Evolutionary conservation across 2,113 vertebrate genomes (phyloP).

Genomic region (Pseudopipra pipra): DNA sequence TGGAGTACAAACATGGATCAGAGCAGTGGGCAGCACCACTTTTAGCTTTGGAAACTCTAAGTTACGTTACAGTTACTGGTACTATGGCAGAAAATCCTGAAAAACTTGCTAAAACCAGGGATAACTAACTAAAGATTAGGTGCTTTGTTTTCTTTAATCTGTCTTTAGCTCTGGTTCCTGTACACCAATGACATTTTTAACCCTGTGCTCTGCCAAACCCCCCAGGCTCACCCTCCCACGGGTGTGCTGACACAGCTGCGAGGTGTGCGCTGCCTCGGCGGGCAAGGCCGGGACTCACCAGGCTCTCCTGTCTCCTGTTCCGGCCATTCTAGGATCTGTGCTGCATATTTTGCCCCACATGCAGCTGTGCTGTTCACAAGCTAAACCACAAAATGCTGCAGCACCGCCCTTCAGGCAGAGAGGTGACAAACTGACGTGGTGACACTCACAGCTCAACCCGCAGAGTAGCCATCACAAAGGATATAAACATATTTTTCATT

Average conservation of each 20-base stretch:
- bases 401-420: not conserved
- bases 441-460: not conserved
- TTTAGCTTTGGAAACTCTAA: not conserved
- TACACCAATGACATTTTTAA: not conserved
- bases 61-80: not conserved
- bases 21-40: not conserved
- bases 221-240: not conserved
- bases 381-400: not conserved
- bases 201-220: not conserved
- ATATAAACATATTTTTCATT: not conserved
- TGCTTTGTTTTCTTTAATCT: not conserved
- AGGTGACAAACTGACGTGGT: not conserved
- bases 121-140: not conserved
- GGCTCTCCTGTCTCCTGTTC: not conserved
- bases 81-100: not conserved
- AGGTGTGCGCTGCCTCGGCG: not conserved
- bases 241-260: not conserved
- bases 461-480: not conserved
- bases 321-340: not conserved
- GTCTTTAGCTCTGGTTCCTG: not conserved
- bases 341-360: not conserved
- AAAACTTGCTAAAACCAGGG: not conserved
- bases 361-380: not conserved
- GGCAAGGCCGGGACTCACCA: not conserved
- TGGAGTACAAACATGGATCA: not conserved